phyloP scores from a whole-genome alignment of 2,888 invertebrate species.

The Harpalus rubripes region DNA sequence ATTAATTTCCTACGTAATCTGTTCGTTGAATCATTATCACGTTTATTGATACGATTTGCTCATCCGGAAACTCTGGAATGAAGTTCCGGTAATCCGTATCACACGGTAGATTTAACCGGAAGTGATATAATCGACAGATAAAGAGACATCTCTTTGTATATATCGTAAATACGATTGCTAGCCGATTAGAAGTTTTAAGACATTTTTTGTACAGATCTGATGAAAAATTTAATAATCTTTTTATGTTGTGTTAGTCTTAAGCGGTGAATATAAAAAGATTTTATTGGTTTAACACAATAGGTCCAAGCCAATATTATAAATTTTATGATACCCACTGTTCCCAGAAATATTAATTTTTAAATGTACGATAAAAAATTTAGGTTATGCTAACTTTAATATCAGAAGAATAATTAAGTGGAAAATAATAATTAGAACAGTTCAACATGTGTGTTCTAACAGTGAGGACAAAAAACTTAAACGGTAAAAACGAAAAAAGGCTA shows the following conservation, averaged over 20 bases:
- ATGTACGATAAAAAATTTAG: conserved; percentile 6
- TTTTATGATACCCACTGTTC: background rate
- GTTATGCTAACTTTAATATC: background rate
- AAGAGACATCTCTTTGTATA: background rate
- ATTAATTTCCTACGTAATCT: background rate
- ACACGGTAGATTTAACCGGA: background rate
- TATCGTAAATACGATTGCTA: background rate
- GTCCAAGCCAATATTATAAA: background rate
- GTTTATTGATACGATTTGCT: background rate
- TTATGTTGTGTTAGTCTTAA: background rate
- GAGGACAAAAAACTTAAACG: conserved; percentile 30
- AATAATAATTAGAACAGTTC: conserved; percentile 16
- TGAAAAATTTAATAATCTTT: background rate
- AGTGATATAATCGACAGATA: background rate
- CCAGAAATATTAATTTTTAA: background rate
- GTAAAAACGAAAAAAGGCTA: conserved; percentile 39
- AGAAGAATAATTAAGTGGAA: background rate
- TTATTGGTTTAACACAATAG: background rate
- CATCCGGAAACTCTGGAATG: background rate
- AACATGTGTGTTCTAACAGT: conserved; percentile 17
- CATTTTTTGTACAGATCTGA: background rate
- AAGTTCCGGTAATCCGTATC: conserved; percentile 1
- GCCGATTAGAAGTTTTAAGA: too few relatives aligned
- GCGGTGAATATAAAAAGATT: background rate
- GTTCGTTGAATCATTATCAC: background rate